Percentiles rank a stretch among this genome's conserved stretches.
These are phyloP conservation scores for Hipposideros armiger DNA, from an alignment of 2,113 vertebrate species.

Conservation along the genomic window DNA sequence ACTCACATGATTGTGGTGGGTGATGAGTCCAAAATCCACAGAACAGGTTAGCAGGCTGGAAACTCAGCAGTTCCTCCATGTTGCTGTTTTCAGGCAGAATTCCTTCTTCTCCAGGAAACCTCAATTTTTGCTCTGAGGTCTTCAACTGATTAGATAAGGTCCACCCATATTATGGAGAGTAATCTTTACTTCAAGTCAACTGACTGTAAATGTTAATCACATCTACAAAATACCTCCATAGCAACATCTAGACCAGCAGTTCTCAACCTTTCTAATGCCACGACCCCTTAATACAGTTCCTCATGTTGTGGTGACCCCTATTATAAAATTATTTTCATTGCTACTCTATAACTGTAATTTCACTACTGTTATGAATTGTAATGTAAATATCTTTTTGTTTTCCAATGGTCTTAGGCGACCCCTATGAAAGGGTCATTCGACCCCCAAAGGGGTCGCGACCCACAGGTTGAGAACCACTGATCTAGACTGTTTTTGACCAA, in stretches of 20 bases:
- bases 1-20: background rate
- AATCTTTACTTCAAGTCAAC: background rate
- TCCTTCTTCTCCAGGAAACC: conserved; percentile 6
- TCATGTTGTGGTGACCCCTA: too few relatives aligned
- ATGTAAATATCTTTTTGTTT: too few relatives aligned
- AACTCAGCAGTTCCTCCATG: background rate
- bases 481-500: background rate
- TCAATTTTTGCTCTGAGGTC: background rate
- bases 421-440: too few relatives aligned
- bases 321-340: too few relatives aligned
- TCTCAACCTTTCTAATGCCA: too few relatives aligned
- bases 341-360: too few relatives aligned
- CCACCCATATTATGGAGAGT: background rate
- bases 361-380: too few relatives aligned
- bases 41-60: background rate
- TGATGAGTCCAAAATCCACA: background rate
- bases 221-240: background rate
- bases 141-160: background rate
- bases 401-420: too few relatives aligned
- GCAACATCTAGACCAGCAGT: background rate
- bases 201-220: background rate
- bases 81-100: background rate
- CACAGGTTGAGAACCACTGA: too few relatives aligned
- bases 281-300: too few relatives aligned
- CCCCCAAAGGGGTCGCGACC: too few relatives aligned